Evolutionary conservation across 1,140 invertebrate species (phyloP), one percentile per base, ranked within the genome.

Genomic region (Drosophila ambigua): DNA sequence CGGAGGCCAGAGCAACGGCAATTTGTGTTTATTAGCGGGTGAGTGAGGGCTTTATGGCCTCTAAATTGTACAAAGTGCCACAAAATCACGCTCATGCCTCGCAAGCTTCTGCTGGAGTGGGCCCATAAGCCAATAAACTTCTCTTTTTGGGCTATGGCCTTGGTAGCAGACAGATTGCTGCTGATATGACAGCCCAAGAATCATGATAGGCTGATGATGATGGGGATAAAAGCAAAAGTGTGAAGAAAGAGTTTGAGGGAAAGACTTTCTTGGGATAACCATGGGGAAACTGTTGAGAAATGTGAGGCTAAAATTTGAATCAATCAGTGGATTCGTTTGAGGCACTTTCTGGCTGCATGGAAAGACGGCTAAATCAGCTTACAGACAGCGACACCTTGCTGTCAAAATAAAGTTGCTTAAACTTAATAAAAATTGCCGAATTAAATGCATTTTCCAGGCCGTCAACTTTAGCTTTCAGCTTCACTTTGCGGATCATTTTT

Each of bases 1-100:
- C 67, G 45, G 45, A 31, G 64, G 66, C 66, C 48, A 48, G 41
- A 45, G 57, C 50, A 41, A 60, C 45, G 66, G 63, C 59, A 54
- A 75, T 73, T 79, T 65, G 57, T 54, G 43, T 72, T 74, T 82
- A 77, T 82, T 77, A 65, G 68, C 58, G 31, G 63, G 54, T 63
- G 53, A 50, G 58, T 81, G 78, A 74, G 53, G 67, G 46, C 59
- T 81, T 81, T 77, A 81, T 81, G 67, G 52, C 45, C 72, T 66
- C 43, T 52, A 26, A 73, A 68, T 59, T 65, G 54, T 49, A 20
- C 58, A 72, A 63, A 72, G 50, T 62, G 50, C 49, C 31, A 28
- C 61, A 46, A 57, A 79, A 79, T 81, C 78, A 67, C 66, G 72
- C 50, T 53, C 57, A 26, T 51, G 15, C 20, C 53, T 35, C 24